These are phyloP conservation scores for Reticulitermes lucifugus DNA, from an alignment of 2,888 invertebrate genomes.

Conservation along the genomic window DNA sequence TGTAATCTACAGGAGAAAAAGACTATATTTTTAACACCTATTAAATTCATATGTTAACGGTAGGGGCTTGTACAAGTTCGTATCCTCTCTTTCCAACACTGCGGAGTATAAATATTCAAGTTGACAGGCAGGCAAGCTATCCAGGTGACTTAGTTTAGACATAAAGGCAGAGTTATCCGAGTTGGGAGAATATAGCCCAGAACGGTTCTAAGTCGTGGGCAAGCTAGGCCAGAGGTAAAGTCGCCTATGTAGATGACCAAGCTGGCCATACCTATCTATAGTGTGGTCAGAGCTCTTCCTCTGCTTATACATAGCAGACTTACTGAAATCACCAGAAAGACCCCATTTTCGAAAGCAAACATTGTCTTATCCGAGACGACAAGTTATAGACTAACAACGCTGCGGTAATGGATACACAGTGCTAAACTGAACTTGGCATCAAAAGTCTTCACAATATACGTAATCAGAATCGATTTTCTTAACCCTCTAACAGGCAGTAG, in stretches of 20 bases:
- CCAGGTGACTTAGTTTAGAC: slow-evolving; percentile 17
- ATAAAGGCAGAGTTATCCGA: not conserved
- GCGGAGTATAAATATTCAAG: slow-evolving; percentile 1
- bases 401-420: no score
- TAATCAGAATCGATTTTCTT: no score
- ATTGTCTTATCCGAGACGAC: no score
- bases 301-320: no score
- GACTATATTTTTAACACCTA: slow-evolving; percentile 26
- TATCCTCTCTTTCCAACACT: not conserved
- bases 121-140: not conserved
- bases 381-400: no score
- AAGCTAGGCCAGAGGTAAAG: not conserved
- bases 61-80: not conserved
- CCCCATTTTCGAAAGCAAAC: no score
- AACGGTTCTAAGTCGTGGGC: not conserved
- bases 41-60: slow-evolving; percentile 15
- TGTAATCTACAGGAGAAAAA: slow-evolving; percentile 5
- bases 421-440: no score
- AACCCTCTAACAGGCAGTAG: no score
- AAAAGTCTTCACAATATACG: no score
- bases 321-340: no score
- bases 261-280: no score
- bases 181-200: not conserved
- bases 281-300: no score
- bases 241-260: not conserved